These are phyloP conservation scores for Cygnus olor DNA, from an alignment of 2,797 vertebrate species.

Conservation along the genomic window DNA sequence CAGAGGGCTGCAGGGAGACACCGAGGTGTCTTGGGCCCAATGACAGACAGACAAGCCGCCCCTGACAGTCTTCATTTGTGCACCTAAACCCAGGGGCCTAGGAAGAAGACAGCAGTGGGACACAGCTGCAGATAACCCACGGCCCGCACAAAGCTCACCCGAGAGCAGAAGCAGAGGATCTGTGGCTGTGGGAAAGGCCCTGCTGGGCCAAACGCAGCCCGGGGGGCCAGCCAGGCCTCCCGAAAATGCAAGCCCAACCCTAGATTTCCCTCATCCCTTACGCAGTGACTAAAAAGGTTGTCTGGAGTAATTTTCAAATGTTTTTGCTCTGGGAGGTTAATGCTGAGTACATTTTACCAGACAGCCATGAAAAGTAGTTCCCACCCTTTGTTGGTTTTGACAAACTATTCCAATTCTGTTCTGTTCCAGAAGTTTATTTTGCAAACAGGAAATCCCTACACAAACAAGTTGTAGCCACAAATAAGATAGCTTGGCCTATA, in stretches of 20 bases:
- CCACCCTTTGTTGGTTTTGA: background rate
- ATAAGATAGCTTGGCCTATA: background rate
- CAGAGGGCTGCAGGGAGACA: accelerated
- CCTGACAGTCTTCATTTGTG: background rate
- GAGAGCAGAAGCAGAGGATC: background rate
- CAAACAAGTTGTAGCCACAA: background rate
- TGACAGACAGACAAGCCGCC: accelerated
- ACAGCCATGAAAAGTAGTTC: background rate
- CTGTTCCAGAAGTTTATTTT: background rate
- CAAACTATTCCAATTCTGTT: background rate
- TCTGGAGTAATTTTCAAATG: background rate
- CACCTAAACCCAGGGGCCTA: too few species aligned
- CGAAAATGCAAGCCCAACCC: background rate
- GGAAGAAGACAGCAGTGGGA: background rate
- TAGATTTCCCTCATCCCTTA: background rate
- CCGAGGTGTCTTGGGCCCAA: accelerated
- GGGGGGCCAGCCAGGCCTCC: background rate
- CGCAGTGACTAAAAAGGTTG: background rate
- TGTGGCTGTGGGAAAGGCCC: background rate
- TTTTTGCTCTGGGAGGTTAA: background rate
- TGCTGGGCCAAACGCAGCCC: background rate
- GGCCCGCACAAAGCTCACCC: background rate
- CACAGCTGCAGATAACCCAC: background rate
- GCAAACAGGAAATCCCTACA: background rate
- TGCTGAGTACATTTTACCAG: background rate